These are phyloP conservation scores for Nycticorax nycticorax DNA, from an alignment of 2,113 vertebrate genomes.

Conservation along the genomic window DNA sequence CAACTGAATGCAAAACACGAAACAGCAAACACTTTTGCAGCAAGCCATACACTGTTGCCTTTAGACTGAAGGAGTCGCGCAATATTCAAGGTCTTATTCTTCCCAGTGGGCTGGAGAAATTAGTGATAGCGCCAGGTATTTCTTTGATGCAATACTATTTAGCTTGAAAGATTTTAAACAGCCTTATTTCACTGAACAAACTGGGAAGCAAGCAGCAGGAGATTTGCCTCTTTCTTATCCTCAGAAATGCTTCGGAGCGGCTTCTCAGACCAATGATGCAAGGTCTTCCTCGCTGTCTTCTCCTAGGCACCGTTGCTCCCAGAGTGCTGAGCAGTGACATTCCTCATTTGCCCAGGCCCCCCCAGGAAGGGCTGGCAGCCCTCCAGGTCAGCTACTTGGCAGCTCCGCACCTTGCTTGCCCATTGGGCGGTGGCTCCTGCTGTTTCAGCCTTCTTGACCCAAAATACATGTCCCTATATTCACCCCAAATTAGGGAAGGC, in stretches of 20 bases:
- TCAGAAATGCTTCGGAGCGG: background rate
- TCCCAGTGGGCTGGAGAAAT: background rate
- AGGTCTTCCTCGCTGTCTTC: background rate
- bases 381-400: background rate
- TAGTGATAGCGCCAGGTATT: background rate
- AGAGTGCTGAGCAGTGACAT: background rate
- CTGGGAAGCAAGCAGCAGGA: background rate
- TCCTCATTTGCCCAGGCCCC: background rate
- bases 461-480: background rate
- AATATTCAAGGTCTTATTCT: background rate
- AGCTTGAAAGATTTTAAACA: background rate
- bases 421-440: background rate
- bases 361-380: background rate
- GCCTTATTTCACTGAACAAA: background rate
- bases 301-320: background rate
- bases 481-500: background rate
- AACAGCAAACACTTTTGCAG: background rate
- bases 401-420: background rate
- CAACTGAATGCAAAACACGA: background rate
- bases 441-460: background rate
- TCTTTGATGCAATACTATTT: background rate
- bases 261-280: accelerated
- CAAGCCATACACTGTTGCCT: background rate
- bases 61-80: background rate
- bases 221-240: background rate